phyloP scores from a whole-genome alignment of 2,888 invertebrate species.

The Epinotia demarniana region DNA sequence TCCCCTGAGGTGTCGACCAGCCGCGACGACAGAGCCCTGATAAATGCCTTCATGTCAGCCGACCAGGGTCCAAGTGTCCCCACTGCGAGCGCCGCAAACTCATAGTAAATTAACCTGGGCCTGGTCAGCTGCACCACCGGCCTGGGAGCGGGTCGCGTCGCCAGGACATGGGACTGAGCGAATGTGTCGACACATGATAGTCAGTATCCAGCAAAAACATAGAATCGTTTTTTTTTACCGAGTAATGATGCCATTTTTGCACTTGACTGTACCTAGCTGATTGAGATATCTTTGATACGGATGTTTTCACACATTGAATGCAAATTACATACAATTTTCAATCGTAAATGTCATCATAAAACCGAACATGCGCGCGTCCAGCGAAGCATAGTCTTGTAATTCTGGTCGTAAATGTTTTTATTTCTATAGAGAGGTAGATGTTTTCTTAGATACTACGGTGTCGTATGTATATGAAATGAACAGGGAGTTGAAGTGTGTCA shows the following conservation, averaged over 20 bases:
- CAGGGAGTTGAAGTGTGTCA: neutral
- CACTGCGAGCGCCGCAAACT: too few species aligned
- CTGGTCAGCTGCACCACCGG: too few species aligned
- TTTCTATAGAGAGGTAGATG: neutral
- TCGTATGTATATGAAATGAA: neutral
- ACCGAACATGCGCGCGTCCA: neutral
- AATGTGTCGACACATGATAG: too few species aligned
- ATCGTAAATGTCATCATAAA: conserved; percentile 28
- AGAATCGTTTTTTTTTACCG: too few species aligned
- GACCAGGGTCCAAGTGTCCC: too few species aligned
- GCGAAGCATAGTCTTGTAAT: neutral
- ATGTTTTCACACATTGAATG: conserved; percentile 7
- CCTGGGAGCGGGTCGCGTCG: too few species aligned
- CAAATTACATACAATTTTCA: conserved; percentile 8
- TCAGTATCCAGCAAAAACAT: too few species aligned
- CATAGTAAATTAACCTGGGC: too few species aligned
- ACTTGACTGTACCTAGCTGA: neutral
- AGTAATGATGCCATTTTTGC: neutral
- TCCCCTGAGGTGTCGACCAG: too few species aligned
- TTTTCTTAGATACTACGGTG: neutral
- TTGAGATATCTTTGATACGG: neutral
- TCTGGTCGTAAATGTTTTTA: neutral
- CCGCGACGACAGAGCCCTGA: too few species aligned
- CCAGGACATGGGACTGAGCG: too few species aligned
- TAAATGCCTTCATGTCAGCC: too few species aligned